Percentiles rank a stretch among this genome's conserved stretches.
phyloP scores from a whole-genome alignment of 2,888 invertebrate species.

The Latrodectus hesperus region DNA sequence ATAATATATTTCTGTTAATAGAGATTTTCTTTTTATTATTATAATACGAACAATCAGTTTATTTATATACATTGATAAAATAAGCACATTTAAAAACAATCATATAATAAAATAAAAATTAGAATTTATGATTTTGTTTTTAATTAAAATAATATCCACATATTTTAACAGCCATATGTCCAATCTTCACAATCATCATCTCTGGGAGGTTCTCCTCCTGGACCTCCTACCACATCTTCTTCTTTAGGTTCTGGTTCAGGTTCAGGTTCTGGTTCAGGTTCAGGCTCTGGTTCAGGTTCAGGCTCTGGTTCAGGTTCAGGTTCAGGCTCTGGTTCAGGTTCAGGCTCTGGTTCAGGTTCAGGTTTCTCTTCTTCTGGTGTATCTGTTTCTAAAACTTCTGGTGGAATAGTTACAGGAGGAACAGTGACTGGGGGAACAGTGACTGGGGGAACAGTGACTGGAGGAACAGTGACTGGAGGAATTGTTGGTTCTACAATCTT shows the following conservation, averaged over 20 bases:
- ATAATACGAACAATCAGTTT: too few species aligned
- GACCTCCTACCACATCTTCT: conserved; percentile 20
- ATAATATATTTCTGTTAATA: too few species aligned
- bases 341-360: background rate
- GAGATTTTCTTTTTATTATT: too few species aligned
- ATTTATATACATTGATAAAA: too few species aligned
- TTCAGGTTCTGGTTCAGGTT: background rate
- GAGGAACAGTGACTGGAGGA: too few species aligned
- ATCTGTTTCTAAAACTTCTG: too few species aligned
- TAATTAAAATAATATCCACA: background rate
- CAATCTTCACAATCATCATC: conserved; percentile 52
- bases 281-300: conserved; percentile 13
- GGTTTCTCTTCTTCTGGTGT: background rate
- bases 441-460: too few species aligned
- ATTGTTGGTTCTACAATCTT: too few species aligned
- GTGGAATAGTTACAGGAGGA: too few species aligned
- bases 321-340: background rate
- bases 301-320: background rate
- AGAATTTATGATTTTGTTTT: background rate
- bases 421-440: too few species aligned
- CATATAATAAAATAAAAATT: background rate
- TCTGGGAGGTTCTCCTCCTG: conserved; percentile 34
- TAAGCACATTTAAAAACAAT: too few species aligned
- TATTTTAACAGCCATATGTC: conserved; percentile 32
- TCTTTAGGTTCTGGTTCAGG: conserved; percentile 18